These are phyloP conservation scores for Tiliacea citrago DNA, from an alignment of 2,888 invertebrate species.

Conservation along the genomic window DNA sequence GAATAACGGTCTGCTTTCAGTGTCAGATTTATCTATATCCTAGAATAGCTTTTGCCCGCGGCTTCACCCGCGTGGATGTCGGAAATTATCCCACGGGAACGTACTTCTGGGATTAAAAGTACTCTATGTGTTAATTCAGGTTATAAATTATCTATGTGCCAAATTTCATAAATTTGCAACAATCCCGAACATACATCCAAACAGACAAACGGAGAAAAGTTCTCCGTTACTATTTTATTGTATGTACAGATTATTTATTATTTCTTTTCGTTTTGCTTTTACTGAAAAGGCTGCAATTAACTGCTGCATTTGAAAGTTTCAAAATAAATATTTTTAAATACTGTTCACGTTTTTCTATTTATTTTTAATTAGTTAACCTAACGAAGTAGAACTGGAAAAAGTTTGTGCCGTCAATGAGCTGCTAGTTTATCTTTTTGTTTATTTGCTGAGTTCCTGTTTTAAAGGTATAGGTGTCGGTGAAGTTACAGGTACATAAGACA, in stretches of 20 bases:
- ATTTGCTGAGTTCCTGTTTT: neutral
- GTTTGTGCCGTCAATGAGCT: neutral
- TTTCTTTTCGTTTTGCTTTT: neutral
- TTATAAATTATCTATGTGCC: no score
- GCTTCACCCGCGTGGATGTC: no score
- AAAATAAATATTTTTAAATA: neutral
- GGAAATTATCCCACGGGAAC: no score
- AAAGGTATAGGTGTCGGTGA: neutral
- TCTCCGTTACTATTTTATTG: no score
- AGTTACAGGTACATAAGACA: no score
- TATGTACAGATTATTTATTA: neutral
- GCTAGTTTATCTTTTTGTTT: neutral
- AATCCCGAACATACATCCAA: no score
- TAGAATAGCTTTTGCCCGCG: no score
- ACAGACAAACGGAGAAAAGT: no score
- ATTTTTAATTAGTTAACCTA: conserved; percentile 8
- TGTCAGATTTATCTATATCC: conserved; percentile 11
- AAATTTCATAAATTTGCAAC: no score
- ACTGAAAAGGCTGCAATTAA: conserved; percentile 34
- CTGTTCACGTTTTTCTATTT: neutral
- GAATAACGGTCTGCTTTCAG: conserved; percentile 6
- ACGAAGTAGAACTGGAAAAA: neutral
- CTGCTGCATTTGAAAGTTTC: conserved; percentile 5
- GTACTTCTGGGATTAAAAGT: no score
- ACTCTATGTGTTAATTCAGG: no score